Conservation (phyloP, 2,113 vertebrate genomes). For the Macrotus californicus region DNA sequence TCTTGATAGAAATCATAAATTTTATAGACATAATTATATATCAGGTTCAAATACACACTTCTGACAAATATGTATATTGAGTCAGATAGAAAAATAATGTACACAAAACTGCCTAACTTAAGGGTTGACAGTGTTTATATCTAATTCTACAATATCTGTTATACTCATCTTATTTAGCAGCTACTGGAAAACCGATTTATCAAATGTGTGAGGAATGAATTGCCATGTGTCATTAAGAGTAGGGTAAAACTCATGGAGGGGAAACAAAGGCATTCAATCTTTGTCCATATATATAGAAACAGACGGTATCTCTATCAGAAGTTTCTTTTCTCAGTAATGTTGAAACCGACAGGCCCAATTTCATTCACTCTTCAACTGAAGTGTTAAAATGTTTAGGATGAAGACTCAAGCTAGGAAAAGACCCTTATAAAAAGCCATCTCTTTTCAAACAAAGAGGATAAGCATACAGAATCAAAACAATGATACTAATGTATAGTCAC, state of each 20-base stretch:
- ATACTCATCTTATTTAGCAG: background rate
- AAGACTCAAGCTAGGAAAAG: background rate
- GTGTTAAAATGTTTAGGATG: background rate
- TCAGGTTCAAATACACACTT: background rate
- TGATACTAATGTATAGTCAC: background rate
- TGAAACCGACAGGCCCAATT: background rate
- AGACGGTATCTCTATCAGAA: background rate
- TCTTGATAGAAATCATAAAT: background rate
- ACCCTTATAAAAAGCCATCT: background rate
- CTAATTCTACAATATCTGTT: background rate
- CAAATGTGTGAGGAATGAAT: background rate
- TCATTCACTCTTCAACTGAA: background rate
- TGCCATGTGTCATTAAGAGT: background rate
- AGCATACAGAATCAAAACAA: background rate
- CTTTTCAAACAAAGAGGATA: background rate
- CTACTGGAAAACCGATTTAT: background rate
- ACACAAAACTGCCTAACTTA: background rate
- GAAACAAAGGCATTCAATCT: background rate
- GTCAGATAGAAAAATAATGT: background rate
- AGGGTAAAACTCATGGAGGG: background rate
- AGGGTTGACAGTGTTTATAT: background rate
- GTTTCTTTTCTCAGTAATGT: background rate
- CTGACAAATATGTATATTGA: background rate
- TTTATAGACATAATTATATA: background rate
- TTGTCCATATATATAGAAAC: background rate